Percentiles rank a stretch among this genome's conserved stretches.
Conservation (phyloP, 2,888 invertebrate species). For the Diaperis boleti region DNA sequence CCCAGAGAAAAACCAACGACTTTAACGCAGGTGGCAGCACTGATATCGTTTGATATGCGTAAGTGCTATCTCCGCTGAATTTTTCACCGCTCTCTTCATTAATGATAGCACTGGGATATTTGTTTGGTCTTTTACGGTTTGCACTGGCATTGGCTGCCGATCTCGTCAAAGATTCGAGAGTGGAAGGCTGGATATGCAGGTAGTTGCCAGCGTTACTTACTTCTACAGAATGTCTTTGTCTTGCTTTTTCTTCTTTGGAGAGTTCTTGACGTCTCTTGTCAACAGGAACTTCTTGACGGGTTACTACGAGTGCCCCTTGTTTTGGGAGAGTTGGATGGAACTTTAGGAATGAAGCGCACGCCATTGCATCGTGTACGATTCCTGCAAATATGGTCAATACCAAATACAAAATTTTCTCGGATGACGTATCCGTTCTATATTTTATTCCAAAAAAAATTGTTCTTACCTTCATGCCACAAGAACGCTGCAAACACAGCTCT, state of each 20-base stretch:
- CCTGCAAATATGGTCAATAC: no score
- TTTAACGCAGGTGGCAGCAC: constrained; percentile 89
- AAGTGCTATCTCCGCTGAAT: constrained; percentile 57
- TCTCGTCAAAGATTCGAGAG: constrained; percentile 80
- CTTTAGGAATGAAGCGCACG: constrained; percentile 95
- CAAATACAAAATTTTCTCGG: constrained; percentile 23
- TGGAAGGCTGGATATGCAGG: constrained; percentile 82
- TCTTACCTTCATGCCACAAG: constrained; percentile 91
- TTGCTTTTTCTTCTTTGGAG: constrained; percentile 73
- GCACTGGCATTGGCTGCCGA: constrained; percentile 85
- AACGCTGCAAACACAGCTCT: constrained; percentile 97
- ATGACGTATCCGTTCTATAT: not conserved
- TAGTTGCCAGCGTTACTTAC: constrained; percentile 79
- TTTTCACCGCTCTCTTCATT: constrained; percentile 69
- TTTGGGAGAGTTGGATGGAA: constrained; percentile 91
- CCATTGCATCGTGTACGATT: constrained; percentile 97
- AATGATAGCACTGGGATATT: constrained; percentile 62
- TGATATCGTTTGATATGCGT: constrained; percentile 73
- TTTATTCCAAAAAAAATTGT: constrained; percentile 3
- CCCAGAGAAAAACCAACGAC: constrained; percentile 91
- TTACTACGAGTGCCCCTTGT: constrained; percentile 81
- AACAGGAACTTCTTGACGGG: constrained; percentile 65
- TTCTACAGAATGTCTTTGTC: constrained; percentile 90
- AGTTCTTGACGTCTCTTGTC: constrained; percentile 68
- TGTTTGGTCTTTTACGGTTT: constrained; percentile 69